phyloP scores from a whole-genome alignment of 2,113 vertebrate species.

The Cairina moschata region DNA sequence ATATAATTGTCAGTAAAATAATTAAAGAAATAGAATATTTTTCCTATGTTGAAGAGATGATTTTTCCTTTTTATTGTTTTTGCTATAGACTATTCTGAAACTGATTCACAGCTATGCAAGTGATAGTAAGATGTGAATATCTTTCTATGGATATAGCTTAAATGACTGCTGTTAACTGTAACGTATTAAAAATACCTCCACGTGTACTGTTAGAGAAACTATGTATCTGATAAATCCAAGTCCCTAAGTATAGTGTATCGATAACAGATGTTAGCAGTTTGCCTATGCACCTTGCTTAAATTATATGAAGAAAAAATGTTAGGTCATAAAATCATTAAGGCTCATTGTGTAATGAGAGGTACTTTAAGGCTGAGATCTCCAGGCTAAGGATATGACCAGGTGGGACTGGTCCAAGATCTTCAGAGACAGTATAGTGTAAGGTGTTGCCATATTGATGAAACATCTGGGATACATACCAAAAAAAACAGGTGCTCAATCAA shows the following conservation, averaged over 20 bases:
- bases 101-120: not conserved
- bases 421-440: constrained; percentile 7
- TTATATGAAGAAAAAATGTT: constrained; percentile 31
- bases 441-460: constrained; percentile 46
- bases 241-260: constrained; percentile 25
- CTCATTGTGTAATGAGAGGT: constrained; percentile 36
- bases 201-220: not conserved
- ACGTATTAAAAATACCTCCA: constrained; percentile 3
- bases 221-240: constrained; percentile 23
- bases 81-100: constrained; percentile 24
- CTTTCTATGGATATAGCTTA: constrained; percentile 25
- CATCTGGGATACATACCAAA: constrained; percentile 42
- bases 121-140: not conserved
- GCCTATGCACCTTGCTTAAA: constrained; percentile 21
- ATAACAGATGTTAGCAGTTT: constrained; percentile 44
- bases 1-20: constrained; percentile 16
- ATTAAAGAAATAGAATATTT: not conserved
- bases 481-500: constrained; percentile 32
- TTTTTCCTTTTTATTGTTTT: not conserved
- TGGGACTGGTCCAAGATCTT: constrained; percentile 23
- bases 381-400: constrained; percentile 3
- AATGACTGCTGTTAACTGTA: constrained; percentile 13
- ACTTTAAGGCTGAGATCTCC: constrained; percentile 19
- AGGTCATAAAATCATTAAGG: constrained; percentile 59
- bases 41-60: not conserved